Conservation (phyloP, 2,113 vertebrate species). For the Anguilla japonica region DNA sequence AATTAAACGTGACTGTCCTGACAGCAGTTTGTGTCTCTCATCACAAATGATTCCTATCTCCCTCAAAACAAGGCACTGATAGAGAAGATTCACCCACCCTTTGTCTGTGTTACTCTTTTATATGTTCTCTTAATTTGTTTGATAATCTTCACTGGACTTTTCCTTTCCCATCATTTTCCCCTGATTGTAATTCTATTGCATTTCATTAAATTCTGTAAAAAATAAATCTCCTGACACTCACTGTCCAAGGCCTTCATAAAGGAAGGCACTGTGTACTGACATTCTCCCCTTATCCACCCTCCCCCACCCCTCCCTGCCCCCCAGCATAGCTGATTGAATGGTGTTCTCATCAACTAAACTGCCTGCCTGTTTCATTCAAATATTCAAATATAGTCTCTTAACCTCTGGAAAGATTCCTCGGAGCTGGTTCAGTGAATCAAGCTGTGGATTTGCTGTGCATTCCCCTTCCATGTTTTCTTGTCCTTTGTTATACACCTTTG, state of each 20-base stretch:
- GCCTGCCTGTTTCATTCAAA: slow-evolving; percentile 1
- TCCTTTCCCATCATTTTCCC: background rate
- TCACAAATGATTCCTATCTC: too few relatives aligned
- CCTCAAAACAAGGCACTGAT: background rate
- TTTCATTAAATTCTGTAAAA: background rate
- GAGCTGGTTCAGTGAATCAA: background rate
- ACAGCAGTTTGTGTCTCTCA: too few relatives aligned
- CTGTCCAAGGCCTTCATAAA: background rate
- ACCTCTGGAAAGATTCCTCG: background rate
- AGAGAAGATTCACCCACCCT: background rate
- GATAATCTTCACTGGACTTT: background rate
- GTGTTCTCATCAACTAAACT: background rate
- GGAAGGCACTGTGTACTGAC: background rate
- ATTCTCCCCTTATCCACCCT: background rate
- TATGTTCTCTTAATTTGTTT: background rate
- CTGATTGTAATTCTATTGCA: background rate
- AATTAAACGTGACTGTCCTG: background rate
- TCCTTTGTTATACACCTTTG: background rate
- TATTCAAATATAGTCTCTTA: background rate
- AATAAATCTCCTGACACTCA: background rate
- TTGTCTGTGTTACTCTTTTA: background rate
- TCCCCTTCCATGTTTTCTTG: background rate
- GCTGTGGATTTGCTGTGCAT: background rate
- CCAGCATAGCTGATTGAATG: background rate
- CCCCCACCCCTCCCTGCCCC: background rate